Conservation (phyloP, 2,113 vertebrate species). For the Strix aluco region DNA sequence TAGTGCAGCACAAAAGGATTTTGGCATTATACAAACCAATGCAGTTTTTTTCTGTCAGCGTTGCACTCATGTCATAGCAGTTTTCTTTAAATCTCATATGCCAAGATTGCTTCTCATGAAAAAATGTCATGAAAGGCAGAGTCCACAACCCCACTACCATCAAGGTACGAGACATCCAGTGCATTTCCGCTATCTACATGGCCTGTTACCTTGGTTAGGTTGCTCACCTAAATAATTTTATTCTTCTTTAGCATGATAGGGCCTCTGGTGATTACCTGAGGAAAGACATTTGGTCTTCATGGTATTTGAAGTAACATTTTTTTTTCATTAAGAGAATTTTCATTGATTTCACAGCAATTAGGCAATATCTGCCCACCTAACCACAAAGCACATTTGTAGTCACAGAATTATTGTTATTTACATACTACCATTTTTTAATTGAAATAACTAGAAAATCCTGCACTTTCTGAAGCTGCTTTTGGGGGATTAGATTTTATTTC, state of each 20-base stretch:
- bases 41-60: not conserved
- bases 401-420: not conserved
- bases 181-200: not conserved
- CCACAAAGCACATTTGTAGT: not conserved
- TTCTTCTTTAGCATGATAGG: not conserved
- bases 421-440: not conserved
- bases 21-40: not conserved
- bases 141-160: not conserved
- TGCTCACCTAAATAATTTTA: not conserved
- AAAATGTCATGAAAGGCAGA: not conserved
- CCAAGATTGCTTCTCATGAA: not conserved
- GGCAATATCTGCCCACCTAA: not conserved
- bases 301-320: not conserved
- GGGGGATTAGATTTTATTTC: not conserved
- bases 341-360: not conserved
- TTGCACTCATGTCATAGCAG: not conserved
- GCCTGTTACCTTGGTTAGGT: not conserved
- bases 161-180: not conserved
- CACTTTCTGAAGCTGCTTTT: not conserved
- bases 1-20: not conserved
- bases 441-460: not conserved
- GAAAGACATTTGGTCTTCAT: not conserved
- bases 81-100: not conserved
- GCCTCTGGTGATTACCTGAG: not conserved
- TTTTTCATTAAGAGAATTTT: not conserved